Evolutionary conservation across 2,888 invertebrate genomes (phyloP), one percentile per base, ranked within the genome.

Genomic region (Phortica magna): DNA sequence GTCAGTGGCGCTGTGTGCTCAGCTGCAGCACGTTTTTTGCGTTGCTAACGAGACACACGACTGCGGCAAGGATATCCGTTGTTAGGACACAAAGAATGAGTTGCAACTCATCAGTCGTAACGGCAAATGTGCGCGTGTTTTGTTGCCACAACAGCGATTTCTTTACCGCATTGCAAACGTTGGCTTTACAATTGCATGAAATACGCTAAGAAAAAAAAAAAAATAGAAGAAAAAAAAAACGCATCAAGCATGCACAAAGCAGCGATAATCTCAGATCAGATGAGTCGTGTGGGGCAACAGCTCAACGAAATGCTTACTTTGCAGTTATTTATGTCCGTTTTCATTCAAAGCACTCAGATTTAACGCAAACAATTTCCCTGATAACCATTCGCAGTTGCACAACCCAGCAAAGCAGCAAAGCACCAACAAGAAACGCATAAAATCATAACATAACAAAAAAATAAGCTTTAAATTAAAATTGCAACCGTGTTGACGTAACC

Each of bases 401-500:
- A n/a, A n/a, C n/a, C n/a, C n/a, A n/a, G n/a, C n/a, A n/a, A n/a
- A n/a, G n/a, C n/a, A 14, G 65, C 6, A 71, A 71, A 22, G 55
- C n/a, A 71, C 31, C 19, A 55, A 71, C 53, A 53, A 55, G 39
- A 68, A 43, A 68, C 22, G 39, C n/a, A 68, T 17, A 22, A 61
- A 31, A 22, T 53, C 7, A 14, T 53, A 10, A 48, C 14, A 19
- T 1, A 22, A 31, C 17, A 70, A 19, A 53, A 71, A 53, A 71
- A 71, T 53, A 71, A 71, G 70, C 70, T 53, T 71, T 53, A 71
- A 55, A 71, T 71, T 71, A 53, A 71, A 39, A 71, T 71, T 71
- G 70, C 70, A 55, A 53, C 53, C 14, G 53, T 53, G 70, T 71
- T 31, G 48, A 48, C 48, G 48, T 14, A 48, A 14, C 48, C 5